Base-by-base conservation (phyloP, 2,888 invertebrate genomes). In the Saturnia japonica region DNA sequence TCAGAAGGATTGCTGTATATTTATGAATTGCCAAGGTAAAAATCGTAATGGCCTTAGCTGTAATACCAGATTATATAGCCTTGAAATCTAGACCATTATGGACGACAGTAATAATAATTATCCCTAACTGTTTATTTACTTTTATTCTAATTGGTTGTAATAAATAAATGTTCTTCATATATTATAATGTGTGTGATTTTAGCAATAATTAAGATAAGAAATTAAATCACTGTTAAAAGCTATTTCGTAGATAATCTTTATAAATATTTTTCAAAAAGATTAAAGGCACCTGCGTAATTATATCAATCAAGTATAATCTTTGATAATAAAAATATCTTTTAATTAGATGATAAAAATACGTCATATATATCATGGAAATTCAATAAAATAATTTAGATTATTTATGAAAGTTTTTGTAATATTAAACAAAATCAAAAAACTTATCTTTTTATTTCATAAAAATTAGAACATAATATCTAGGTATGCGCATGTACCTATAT, bases 271-370 rank as follows among this genome's bases (percentile, higher is more conserved):
- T 54, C n/a, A n/a, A 54, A 57, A 25, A 57, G 57, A 57, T 57
- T 57, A 54, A 57, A 25, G 25, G 57, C 57, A 57, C 57, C 57
- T 57, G 25, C 57, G n/a, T n/a, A n/a, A n/a, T 2, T 16, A 57
- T 25, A 25, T 60, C 28, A 60, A 60, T 60, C 57, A 60, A 60
- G 57, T 60, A 28, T 28, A 28, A 28, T 60, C 12, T 28, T 22
- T 28, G 54, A 54, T n/a, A n/a, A 60, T 28, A 60, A 60, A 7
- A 7, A 54, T 54, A 47, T 47, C 54, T 22, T 22, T 54, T 57
- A 57, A 57, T 68, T 69, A 68, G 64, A 51, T 51, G n/a, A 51
- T 54, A 47, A 4, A 47, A 19, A 19, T 47, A 47, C 47, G 47
- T 47, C 16, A 4, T 4, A 47, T 47, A n/a, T 7, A 47, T 47